Base-by-base conservation (phyloP, 2,113 vertebrate species). In the Ardeotis arabs region DNA sequence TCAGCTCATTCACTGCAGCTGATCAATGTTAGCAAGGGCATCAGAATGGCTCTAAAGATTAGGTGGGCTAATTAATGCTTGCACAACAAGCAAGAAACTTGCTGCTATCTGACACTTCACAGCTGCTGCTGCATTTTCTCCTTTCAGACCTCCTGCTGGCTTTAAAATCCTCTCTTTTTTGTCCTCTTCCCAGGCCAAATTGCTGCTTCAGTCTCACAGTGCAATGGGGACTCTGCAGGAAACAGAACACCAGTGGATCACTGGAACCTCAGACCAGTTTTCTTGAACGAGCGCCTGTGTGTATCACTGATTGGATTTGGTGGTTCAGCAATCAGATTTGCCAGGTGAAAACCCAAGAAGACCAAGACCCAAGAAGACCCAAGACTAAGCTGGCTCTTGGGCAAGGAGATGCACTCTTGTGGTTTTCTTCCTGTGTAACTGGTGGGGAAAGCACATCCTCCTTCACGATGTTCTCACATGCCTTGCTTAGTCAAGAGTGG, bases 241-340 rank as follows among this genome's bases (percentile, higher is more conserved):
- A 60, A 16, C 4, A 25, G 41, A 70, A 10, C 1, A 1, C 25
- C 44, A 37, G 37, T 3, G 2, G 33, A 23, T 29, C 60, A 4
- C 35, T 39, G 66, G 29, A 78, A 39, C 23, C 31, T 73, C 41
- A 39, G 35, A 27, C 17, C 8, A 12, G 28, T 45, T 91, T 29
- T 68, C 16, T 12, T 37, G 56, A 35, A 28, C 18, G 29, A 77
- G 28, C 14, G 41, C 41, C 41, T 16, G 41, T 44, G 41, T 44
- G 41, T 44, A 44, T 44, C 41, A 44, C 41, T 44, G 41, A 44
- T 44, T 44, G 41, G 41, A 44, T 44, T 44, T 44, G 41, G 41
- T 44, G 41, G 3, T 59, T 60, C 82, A 21, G 55, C 41, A 17
- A 19, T 19, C 41, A 50, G 60, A 59, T 41, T 41, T 79, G 67